These are phyloP conservation scores for Gastrophryne carolinensis DNA, from an alignment of 2,797 vertebrate genomes.

Conservation along the genomic window DNA sequence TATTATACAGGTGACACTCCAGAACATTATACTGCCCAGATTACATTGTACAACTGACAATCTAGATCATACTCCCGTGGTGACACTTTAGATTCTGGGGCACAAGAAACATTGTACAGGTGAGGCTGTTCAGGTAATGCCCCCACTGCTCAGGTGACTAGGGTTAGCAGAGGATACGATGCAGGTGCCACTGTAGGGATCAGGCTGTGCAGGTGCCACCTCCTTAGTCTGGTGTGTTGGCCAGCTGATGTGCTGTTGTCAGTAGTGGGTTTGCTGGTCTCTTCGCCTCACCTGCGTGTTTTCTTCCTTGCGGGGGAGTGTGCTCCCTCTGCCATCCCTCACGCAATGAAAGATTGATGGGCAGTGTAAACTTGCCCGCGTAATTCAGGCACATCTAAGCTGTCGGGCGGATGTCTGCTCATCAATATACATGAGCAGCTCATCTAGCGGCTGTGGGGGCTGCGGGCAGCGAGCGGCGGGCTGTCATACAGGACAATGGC, in stretches of 20 bases:
- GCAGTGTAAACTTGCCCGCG: slow-evolving; percentile 48
- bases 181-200: no score
- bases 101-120: no score
- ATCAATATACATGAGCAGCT: slow-evolving; percentile 69
- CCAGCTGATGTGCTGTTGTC: no score
- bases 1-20: not conserved
- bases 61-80: no score
- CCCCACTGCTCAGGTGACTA: no score
- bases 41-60: not conserved
- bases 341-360: slow-evolving; percentile 56
- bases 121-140: no score
- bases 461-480: slow-evolving; percentile 3
- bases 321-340: slow-evolving; percentile 17
- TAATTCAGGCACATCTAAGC: slow-evolving; percentile 51
- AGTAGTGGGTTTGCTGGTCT: not conserved
- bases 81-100: no score
- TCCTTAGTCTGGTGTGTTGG: no score
- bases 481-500: not conserved
- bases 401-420: slow-evolving; percentile 55
- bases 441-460: slow-evolving; percentile 60
- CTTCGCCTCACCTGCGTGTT: slow-evolving; percentile 1
- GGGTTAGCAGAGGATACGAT: no score
- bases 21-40: not conserved
- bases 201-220: no score
- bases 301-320: slow-evolving; percentile 7